Percentiles rank a stretch among this genome's conserved stretches.
Evolutionary conservation across 2,888 invertebrate species (phyloP).

Genomic region (Polyommatus iphigenia): DNA sequence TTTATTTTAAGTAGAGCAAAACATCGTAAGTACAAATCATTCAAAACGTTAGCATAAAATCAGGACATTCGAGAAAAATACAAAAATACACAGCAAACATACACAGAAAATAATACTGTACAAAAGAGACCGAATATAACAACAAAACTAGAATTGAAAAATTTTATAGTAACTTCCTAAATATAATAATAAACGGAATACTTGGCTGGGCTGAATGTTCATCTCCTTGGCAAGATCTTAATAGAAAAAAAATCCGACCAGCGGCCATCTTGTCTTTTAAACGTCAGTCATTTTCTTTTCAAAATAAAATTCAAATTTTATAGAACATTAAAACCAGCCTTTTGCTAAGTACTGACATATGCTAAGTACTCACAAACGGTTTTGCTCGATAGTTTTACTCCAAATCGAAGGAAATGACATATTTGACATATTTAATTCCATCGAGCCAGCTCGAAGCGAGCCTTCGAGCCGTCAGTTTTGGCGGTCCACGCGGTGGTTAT

Average conservation of each 20-base stretch:
- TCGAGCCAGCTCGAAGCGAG: too few species aligned
- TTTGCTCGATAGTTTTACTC: too few species aligned
- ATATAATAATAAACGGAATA: conserved; percentile 8
- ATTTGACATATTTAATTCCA: too few species aligned
- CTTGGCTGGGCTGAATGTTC: conserved; percentile 28
- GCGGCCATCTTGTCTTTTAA: conserved; percentile 27
- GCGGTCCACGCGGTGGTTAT: too few species aligned
- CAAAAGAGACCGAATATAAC: conserved; percentile 35
- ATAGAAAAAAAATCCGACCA: conserved; percentile 28
- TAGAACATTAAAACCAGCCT: conserved; percentile 52
- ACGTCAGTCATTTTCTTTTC: background rate
- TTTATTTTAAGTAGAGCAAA: conserved; percentile 65
- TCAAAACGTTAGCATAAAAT: conserved; percentile 42
- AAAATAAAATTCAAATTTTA: background rate
- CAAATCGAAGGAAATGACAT: too few species aligned
- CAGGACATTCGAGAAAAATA: conserved; percentile 26
- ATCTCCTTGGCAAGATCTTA: conserved; percentile 29
- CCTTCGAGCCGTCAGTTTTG: too few species aligned
- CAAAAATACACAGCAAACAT: conserved; percentile 37
- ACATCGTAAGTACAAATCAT: conserved; percentile 64
- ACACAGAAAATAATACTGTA: conserved; percentile 51
- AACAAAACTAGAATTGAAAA: conserved; percentile 40
- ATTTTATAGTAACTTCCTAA: conserved; percentile 43
- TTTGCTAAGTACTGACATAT: too few species aligned
- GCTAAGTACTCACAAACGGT: too few species aligned